Conservation (phyloP, 2,113 vertebrate species). For the Mastomys coucha region DNA sequence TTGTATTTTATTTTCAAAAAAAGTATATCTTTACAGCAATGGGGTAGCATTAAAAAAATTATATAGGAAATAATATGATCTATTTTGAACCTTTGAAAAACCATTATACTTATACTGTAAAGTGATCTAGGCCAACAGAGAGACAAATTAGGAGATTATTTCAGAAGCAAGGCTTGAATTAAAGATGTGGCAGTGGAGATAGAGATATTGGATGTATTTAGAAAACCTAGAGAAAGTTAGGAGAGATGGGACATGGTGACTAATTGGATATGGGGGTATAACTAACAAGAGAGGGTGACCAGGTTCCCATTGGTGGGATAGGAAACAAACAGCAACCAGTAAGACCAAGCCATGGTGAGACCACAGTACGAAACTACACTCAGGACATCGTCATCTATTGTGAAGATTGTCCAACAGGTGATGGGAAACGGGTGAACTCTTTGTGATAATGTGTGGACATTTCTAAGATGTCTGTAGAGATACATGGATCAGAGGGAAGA, state of each 20-base stretch:
- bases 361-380: not conserved
- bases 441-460: not conserved
- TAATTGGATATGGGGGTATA: not conserved
- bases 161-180: not conserved
- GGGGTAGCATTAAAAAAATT: not conserved
- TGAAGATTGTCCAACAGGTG: not conserved
- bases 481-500: not conserved
- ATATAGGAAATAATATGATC: not conserved
- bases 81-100: not conserved
- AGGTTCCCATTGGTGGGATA: not conserved
- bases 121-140: not conserved
- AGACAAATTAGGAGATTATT: not conserved
- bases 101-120: not conserved
- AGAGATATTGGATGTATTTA: not conserved
- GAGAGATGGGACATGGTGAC: not conserved
- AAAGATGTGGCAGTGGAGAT: not conserved
- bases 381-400: not conserved
- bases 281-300: not conserved
- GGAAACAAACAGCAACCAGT: not conserved
- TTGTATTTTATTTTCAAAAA: not conserved
- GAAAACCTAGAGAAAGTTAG: not conserved
- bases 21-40: not conserved
- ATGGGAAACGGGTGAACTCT: not conserved
- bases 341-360: not conserved
- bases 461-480: not conserved